Percentiles rank a stretch among this genome's conserved stretches.
Evolutionary conservation across 1,140 invertebrate genomes (phyloP).

Genomic region (Asobara japonica): DNA sequence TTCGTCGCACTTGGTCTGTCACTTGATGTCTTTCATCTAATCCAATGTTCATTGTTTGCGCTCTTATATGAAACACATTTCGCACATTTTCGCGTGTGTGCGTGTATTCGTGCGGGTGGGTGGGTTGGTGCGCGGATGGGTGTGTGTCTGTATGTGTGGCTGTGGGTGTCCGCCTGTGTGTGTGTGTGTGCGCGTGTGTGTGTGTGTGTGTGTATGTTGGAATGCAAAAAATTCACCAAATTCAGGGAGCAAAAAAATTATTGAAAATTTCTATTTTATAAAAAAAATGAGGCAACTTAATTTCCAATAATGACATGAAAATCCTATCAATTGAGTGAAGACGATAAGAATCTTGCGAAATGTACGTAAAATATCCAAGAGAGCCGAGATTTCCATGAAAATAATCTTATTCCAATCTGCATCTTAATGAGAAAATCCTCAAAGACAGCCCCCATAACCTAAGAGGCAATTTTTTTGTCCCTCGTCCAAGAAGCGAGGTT

Average conservation of each 20-base stretch:
- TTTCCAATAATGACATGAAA: not conserved
- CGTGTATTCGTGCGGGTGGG: too few species aligned
- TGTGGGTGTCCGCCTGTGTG: too few species aligned
- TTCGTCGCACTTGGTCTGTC: too few species aligned
- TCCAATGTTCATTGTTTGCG: too few species aligned
- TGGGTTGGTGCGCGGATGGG: too few species aligned
- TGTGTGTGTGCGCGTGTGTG: too few species aligned
- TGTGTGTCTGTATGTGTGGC: too few species aligned
- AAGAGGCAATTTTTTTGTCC: conserved; percentile 1
- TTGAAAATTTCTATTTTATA: too few species aligned
- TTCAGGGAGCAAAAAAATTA: too few species aligned
- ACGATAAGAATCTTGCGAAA: not conserved
- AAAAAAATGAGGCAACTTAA: not conserved
- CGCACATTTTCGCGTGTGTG: too few species aligned
- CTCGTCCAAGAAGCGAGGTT: not conserved
- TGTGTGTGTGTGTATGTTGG: not conserved
- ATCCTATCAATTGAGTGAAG: not conserved
- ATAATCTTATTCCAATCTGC: not conserved
- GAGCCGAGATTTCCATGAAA: not conserved
- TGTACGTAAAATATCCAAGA: not conserved
- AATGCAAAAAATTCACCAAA: not conserved
- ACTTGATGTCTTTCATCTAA: too few species aligned
- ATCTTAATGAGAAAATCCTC: conserved; percentile 17
- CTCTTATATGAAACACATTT: too few species aligned
- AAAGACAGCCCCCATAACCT: conserved; percentile 4